These are phyloP conservation scores for Yponomeuta cagnagella DNA, from an alignment of 2,888 invertebrate species.

Conservation along the genomic window DNA sequence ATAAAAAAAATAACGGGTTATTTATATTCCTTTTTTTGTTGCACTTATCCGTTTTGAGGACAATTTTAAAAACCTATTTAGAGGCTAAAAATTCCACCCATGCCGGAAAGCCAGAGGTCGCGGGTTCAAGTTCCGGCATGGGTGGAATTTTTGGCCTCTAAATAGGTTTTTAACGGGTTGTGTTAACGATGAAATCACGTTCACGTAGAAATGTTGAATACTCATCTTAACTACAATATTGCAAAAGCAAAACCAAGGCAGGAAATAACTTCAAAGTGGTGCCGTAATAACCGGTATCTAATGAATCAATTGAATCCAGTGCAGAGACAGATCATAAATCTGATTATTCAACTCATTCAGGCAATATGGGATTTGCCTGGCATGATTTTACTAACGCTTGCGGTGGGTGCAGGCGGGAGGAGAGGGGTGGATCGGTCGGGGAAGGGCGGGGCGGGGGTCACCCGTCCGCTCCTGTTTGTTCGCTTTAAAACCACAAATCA, in stretches of 20 bases:
- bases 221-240: neutral
- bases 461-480: conserved; percentile 34
- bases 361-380: neutral
- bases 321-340: neutral
- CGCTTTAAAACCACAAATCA: conserved; percentile 47
- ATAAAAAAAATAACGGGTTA: no score
- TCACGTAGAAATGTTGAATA: no score
- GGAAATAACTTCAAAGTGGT: neutral
- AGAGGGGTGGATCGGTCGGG: neutral
- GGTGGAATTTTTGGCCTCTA: no score
- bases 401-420: neutral
- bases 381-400: neutral
- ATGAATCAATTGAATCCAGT: neutral
- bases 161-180: no score
- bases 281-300: neutral
- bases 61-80: no score
- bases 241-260: neutral
- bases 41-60: no score
- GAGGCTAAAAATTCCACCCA: no score
- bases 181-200: no score
- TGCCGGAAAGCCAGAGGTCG: no score
- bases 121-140: no score
- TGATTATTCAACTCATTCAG: neutral
- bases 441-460: conserved; percentile 18
- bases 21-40: no score